Evolutionary conservation across 2,888 invertebrate species (phyloP).

Genomic region (Himalopsyche tibetana): DNA sequence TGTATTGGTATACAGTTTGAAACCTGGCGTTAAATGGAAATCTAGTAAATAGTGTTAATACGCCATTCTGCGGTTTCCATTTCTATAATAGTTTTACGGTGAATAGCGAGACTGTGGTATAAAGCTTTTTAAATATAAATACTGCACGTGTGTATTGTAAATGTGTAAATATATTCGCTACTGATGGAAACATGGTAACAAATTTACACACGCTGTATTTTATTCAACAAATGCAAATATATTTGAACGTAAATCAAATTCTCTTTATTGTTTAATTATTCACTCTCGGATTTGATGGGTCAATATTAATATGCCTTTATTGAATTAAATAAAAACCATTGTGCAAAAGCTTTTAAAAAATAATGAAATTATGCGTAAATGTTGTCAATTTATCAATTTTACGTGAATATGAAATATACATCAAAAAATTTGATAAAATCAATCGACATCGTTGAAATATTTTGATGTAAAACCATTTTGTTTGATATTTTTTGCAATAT

Average conservation of each 20-base stretch:
- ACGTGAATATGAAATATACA: not conserved
- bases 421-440: no score
- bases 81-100: not conserved
- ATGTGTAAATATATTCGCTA: not conserved
- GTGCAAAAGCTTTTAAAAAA: not conserved
- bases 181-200: conserved; percentile 47
- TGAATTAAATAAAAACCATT: conserved; percentile 11
- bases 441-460: no score
- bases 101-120: not conserved
- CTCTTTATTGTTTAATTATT: conserved; percentile 41
- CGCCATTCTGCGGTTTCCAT: not conserved
- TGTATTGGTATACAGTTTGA: not conserved
- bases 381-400: not conserved
- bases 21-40: not conserved
- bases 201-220: conserved; percentile 53
- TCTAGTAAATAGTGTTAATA: not conserved
- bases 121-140: not conserved
- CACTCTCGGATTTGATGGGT: conserved; percentile 32
- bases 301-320: conserved; percentile 27
- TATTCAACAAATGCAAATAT: conserved; percentile 52
- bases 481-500: no score
- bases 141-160: not conserved
- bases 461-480: no score
- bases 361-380: conserved; percentile 8
- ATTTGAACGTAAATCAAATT: conserved; percentile 37